Base-by-base conservation (phyloP, 2,113 vertebrate genomes). In the Cheilinus undulatus region DNA sequence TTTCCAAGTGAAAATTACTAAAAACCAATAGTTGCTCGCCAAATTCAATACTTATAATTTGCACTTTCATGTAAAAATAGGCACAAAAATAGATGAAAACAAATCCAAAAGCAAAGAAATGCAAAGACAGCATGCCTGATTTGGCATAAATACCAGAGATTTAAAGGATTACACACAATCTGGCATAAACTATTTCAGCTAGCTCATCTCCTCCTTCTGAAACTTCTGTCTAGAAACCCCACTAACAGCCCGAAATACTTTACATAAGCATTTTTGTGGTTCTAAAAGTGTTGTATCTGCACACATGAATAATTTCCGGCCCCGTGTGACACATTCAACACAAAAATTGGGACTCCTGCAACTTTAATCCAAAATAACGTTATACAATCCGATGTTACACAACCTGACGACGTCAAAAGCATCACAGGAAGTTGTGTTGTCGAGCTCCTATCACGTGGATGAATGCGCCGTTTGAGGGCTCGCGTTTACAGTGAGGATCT, bases 361-460 rank as follows among this genome's bases (percentile, higher is more conserved):
- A 45, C 69, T 46, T 3, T 49, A 49, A 63, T 26, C 51, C 34
- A 14, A 58, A 52, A 73, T 46, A 23, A 63, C 3, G 32, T 79
- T 53, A 32, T 7, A 70, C 56, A 49, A 56, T 42, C 59, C 40
- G 58, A 70, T 26, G 20, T 73, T 61, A 61, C 63, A 63, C 46
- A 74, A 82, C 40, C 17, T 12, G 9, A 59, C 12, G 43, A 27
- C 70, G 24, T 43, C 8, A 24, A n/a, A 9, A 24, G 36, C 38
- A 20, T 65, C 74, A 43, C 58, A 73, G 49, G 49, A 66, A 56
- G 69, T 27, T 22, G 28, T 22, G 38, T 11, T 50, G 2, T 10
- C 19, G 8, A 4, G 14, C 59, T 42, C 9, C 17, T 2, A 51
- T 70, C 69, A 77, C 53, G 43, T 43, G 68, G 51, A 28, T 2